These are phyloP conservation scores for Malurus cyaneus DNA, from an alignment of 2,113 vertebrate species.

Conservation along the genomic window DNA sequence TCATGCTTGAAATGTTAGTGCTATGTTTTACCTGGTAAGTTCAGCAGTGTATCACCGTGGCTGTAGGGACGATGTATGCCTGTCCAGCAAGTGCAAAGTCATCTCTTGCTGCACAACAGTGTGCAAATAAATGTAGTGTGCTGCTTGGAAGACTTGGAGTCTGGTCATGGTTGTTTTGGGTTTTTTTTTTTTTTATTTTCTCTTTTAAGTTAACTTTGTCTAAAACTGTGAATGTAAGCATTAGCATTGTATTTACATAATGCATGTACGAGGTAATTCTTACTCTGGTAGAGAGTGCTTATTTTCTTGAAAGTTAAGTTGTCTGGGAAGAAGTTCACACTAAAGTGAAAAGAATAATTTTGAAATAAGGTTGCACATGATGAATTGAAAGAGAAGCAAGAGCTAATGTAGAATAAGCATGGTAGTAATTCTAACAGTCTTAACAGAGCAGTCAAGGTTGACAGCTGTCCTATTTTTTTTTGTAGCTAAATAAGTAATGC, in stretches of 20 bases:
- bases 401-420: neutral
- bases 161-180: neutral
- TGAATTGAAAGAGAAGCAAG: neutral
- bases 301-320: neutral
- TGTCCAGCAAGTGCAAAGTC: neutral
- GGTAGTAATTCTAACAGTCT: neutral
- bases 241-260: neutral
- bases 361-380: neutral
- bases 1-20: neutral
- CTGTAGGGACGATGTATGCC: neutral
- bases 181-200: neutral
- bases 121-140: neutral
- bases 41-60: neutral
- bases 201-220: neutral
- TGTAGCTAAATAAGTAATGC: neutral
- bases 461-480: neutral
- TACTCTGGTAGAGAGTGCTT: neutral
- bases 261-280: rapidly evolving
- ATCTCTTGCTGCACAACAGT: neutral
- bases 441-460: neutral
- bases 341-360: neutral
- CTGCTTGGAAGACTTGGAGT: neutral
- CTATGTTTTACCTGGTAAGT: neutral
- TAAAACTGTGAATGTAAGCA: neutral
- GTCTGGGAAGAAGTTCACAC: neutral